A percentile compares a stretch with the other conserved stretches of the same genome.
These are phyloP conservation scores for Acanthaster planci DNA, from an alignment of 35 echinoderm and acorn worm genomes.

Conservation along the genomic window DNA sequence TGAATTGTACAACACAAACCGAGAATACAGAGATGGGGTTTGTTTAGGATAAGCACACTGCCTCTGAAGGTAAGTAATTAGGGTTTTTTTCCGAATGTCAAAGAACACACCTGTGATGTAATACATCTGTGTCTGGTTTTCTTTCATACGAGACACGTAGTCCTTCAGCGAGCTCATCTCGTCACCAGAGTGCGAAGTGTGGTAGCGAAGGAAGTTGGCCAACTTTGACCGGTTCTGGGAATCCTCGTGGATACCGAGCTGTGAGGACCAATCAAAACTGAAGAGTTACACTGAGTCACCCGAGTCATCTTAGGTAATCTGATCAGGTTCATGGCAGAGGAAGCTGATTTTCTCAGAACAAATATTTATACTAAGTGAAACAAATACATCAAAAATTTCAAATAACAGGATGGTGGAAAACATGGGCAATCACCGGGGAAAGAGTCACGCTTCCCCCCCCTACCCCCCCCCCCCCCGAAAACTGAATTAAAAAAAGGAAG, in stretches of 20 bases:
- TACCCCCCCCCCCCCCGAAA: no score
- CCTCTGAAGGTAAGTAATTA: not conserved
- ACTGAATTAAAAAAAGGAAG: no score
- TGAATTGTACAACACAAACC: no score
- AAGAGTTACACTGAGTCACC: not conserved
- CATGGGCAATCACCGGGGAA: no score
- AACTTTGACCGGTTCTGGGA: conserved; percentile 85
- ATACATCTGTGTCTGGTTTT: conserved; percentile 99
- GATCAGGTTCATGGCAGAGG: not conserved
- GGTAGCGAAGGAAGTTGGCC: conserved; percentile 85
- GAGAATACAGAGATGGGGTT: no score
- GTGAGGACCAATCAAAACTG: conserved; percentile 1
- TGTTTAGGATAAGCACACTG: not conserved
- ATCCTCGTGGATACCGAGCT: conserved; percentile 99
- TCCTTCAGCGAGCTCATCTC: conserved; percentile 93
- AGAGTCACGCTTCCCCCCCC: no score
- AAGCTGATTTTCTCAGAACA: no score
- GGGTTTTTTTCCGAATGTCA: not conserved
- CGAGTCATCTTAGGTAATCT: not conserved
- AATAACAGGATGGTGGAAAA: no score
- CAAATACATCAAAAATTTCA: no score
- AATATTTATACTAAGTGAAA: no score
- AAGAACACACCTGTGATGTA: conserved; percentile 87
- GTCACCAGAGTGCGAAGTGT: conserved; percentile 94
- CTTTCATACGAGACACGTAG: conserved; percentile 94